Percentiles rank a stretch among this genome's conserved stretches.
Conservation (phyloP, 2,797 vertebrate genomes). For the Cryptoprocta ferox region DNA sequence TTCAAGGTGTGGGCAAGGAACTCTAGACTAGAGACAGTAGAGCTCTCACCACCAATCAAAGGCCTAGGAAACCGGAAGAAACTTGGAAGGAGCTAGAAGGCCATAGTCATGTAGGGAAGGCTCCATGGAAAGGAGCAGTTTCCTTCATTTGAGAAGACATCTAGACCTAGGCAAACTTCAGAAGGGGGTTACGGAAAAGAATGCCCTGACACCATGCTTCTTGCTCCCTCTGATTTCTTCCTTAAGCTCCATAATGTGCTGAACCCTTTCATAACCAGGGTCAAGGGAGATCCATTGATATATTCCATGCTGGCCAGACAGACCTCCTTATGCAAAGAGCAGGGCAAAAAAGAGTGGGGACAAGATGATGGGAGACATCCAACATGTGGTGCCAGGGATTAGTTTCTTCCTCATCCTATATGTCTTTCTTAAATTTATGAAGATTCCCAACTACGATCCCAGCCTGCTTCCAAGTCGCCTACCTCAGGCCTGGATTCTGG, state of each 20-base stretch:
- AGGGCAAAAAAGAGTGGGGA: background rate
- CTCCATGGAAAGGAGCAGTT: background rate
- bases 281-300: no score
- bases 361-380: background rate
- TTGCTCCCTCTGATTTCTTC: background rate
- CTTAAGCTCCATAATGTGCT: background rate
- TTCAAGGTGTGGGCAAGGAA: background rate
- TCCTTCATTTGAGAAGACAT: background rate
- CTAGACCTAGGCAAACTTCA: background rate
- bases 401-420: background rate
- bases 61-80: background rate
- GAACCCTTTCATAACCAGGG: background rate
- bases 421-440: background rate
- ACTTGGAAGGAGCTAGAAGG: background rate
- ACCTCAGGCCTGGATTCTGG: background rate
- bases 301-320: background rate
- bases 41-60: background rate
- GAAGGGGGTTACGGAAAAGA: background rate
- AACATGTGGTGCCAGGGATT: background rate
- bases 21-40: background rate
- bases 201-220: background rate
- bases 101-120: background rate
- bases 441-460: background rate
- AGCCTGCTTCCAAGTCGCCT: background rate
- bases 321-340: background rate